phyloP scores from a whole-genome alignment of 2,797 vertebrate genomes.

The Centropyge bicolor region DNA sequence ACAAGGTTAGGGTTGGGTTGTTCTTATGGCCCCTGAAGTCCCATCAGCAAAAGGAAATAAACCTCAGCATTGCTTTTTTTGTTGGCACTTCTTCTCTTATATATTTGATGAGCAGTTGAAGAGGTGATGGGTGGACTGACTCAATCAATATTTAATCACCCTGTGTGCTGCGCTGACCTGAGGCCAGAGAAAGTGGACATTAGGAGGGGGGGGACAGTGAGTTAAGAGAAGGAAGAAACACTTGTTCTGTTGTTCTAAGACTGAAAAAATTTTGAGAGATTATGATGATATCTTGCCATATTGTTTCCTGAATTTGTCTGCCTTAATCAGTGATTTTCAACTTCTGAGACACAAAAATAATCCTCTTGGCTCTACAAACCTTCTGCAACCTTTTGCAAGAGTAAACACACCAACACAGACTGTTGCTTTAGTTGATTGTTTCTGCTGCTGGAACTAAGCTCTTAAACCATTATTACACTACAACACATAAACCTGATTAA shows the following conservation, averaged over 20 bases:
- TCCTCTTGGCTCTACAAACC: background rate
- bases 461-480: slow-evolving; percentile 17
- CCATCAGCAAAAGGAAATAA: slow-evolving; percentile 42
- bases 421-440: slow-evolving; percentile 17
- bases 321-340: background rate
- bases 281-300: background rate
- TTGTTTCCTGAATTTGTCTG: background rate
- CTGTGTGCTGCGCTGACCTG: slow-evolving; percentile 23
- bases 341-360: slow-evolving; percentile 1
- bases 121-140: slow-evolving; percentile 38
- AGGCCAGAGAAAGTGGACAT: slow-evolving; percentile 15
- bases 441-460: slow-evolving; percentile 17
- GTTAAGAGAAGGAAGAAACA: background rate
- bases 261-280: background rate
- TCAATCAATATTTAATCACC: slow-evolving; percentile 74
- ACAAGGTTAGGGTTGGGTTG: background rate
- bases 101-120: slow-evolving; percentile 46
- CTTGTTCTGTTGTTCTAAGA: background rate
- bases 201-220: background rate
- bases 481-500: slow-evolving; percentile 34
- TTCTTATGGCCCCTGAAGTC: slow-evolving; percentile 35
- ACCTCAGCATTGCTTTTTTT: slow-evolving; percentile 9
- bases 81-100: slow-evolving; percentile 2
- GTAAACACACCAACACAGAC: background rate
- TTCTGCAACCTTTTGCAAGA: background rate